Evolutionary conservation across 2,113 vertebrate species (phyloP).

Genomic region (Poecilia latipinna): DNA sequence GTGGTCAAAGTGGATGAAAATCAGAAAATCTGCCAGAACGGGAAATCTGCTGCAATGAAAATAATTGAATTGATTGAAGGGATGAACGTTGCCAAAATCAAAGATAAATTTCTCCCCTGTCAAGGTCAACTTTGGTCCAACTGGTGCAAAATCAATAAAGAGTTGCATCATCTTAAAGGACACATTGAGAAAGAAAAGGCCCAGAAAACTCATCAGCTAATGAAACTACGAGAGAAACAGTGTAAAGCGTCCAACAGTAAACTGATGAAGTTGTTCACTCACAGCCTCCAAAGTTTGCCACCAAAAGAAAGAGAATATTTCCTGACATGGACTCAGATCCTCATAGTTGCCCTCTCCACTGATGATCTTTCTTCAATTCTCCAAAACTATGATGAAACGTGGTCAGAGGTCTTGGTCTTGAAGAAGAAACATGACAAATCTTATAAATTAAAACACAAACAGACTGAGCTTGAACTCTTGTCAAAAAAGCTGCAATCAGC

Average conservation of each 20-base stretch:
- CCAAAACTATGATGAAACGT: conserved; percentile 57
- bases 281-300: too few relatives aligned
- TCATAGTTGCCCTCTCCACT: conserved; percentile 58
- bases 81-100: conserved; percentile 58
- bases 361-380: conserved; percentile 49
- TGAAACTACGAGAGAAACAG: too few relatives aligned
- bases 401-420: conserved; percentile 53
- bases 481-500: conserved; percentile 60
- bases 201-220: not conserved
- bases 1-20: conserved; percentile 72
- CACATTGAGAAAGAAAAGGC: conserved; percentile 59
- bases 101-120: conserved; percentile 46
- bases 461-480: conserved; percentile 62
- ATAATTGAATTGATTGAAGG: too few relatives aligned
- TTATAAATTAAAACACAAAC: not conserved
- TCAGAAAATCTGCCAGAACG: conserved; percentile 25
- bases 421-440: conserved; percentile 54
- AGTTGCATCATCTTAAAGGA: conserved; percentile 63
- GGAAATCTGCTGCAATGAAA: conserved; percentile 34
- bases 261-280: too few relatives aligned
- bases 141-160: conserved; percentile 76
- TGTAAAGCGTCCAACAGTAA: too few relatives aligned
- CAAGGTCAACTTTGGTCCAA: conserved; percentile 70
- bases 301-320: conserved; percentile 66
- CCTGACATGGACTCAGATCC: conserved; percentile 71